Conservation (phyloP, 2,113 vertebrate genomes). For the Apodemus sylvaticus region DNA sequence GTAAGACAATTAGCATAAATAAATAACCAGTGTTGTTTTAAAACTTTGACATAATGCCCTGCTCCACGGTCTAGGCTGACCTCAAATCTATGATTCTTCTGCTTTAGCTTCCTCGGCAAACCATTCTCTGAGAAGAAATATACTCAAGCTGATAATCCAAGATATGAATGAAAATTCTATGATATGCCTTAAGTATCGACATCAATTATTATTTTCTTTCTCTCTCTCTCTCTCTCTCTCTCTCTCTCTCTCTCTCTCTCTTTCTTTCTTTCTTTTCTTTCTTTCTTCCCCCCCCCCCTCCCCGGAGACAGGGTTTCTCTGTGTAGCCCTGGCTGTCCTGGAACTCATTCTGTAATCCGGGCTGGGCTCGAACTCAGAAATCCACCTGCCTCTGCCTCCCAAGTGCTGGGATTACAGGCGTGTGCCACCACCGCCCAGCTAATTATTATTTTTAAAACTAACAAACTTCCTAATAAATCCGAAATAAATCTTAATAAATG, state of each 20-base stretch:
- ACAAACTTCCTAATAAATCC: slow-evolving; percentile 24
- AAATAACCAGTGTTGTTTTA: background rate
- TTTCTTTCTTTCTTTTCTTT: too few species aligned
- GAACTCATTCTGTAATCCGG: too few species aligned
- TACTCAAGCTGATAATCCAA: slow-evolving; percentile 19
- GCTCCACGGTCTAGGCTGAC: background rate
- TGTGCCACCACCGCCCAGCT: too few species aligned
- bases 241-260: too few species aligned
- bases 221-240: too few species aligned
- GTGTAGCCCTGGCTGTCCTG: too few species aligned
- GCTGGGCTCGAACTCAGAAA: too few species aligned
- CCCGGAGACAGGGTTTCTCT: too few species aligned
- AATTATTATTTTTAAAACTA: too few species aligned
- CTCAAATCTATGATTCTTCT: background rate
- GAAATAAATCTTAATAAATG: background rate
- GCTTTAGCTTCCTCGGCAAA: background rate
- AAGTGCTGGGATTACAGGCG: too few species aligned
- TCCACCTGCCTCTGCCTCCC: too few species aligned
- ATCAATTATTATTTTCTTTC: background rate
- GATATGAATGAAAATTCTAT: background rate
- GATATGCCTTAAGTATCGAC: background rate
- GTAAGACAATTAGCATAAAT: background rate
- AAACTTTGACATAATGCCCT: background rate
- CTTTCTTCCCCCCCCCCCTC: too few species aligned
- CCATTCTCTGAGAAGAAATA: slow-evolving; percentile 35